Evolutionary conservation across 2,888 invertebrate genomes (phyloP).

Genomic region (Ormyrus pomaceus): DNA sequence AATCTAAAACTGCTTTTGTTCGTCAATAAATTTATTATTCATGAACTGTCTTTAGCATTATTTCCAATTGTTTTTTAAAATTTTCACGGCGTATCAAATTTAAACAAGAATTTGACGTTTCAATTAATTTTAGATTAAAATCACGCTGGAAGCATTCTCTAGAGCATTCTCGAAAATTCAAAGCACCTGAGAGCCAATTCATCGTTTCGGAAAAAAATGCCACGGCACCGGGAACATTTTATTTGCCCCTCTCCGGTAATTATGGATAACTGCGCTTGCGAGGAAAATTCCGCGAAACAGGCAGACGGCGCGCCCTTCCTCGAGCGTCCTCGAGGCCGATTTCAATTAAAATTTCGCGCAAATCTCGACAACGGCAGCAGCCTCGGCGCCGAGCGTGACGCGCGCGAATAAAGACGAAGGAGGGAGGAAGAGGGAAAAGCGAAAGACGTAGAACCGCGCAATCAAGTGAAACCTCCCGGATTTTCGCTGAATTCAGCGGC

Average conservation of each 20-base stretch:
- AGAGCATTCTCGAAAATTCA: too few species aligned
- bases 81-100: too few species aligned
- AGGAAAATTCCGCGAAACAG: constrained; percentile 38
- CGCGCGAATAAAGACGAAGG: constrained; percentile 33
- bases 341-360: constrained; percentile 56
- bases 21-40: too few species aligned
- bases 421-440: not conserved
- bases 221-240: too few species aligned
- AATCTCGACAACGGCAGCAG: constrained; percentile 23
- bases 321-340: constrained; percentile 44
- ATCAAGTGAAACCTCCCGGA: constrained; percentile 40
- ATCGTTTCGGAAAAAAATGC: too few species aligned
- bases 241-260: constrained; percentile 31
- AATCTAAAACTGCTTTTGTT: too few species aligned
- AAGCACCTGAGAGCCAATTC: too few species aligned
- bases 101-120: too few species aligned
- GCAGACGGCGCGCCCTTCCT: not conserved
- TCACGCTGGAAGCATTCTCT: too few species aligned
- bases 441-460: constrained; percentile 33
- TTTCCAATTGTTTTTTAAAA: too few species aligned
- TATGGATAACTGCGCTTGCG: constrained; percentile 31
- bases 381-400: constrained; percentile 9
- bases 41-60: too few species aligned
- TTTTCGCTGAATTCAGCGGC: constrained; percentile 44
- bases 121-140: too few species aligned